Evolutionary conservation across 2,797 vertebrate species (phyloP), one percentile per base, ranked within the genome.

Genomic region (Protosalanx chinensis): DNA sequence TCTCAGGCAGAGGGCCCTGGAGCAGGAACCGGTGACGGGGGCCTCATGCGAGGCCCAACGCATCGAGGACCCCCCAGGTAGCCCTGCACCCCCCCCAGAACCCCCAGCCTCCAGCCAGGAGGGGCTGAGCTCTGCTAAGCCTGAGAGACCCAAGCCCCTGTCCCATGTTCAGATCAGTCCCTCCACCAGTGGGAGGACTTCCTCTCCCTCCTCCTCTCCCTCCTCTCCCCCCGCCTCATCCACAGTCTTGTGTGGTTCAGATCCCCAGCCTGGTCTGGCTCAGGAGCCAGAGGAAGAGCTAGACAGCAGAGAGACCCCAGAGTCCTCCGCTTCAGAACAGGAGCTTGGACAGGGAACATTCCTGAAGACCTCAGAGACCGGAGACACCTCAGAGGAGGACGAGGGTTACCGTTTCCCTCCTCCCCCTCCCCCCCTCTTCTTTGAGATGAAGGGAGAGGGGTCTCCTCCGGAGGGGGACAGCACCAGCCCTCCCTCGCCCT

Each of bases 391-490:
- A 7, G 37, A 12, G 3, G 63, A 49, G 4, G 37, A 60, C 8
- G 35, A 15, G 18, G 68, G 77, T 12, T 57, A 78, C 20, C 13
- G 58, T 37, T 91, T 90, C 68, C 89, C 88, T 73, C 76, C 86
- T 0, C 88, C 89, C 62, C 88, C 90, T 16, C 83, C 88, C 4
- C 89, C 88, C 0, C 41, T 88, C 16, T 81, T 70, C 70, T 89
- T 85, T 51, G 3, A 85, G 83, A 12, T 46, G 62, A 73, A 80
- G 30, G 0, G 16, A 3, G 82, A 33, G 6, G 30, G 10, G 3
- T 1, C 6, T 1, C 71, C 65, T 8, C 78, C 51, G 0, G 59
- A 78, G 10, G 70, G 63, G 69, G 65, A 79, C 16, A 49, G 20
- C 0, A 5, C 58, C 0, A 1, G 12, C 2, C 0, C 62, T n/a